Evolutionary conservation across 1,140 invertebrate genomes (phyloP).

Genomic region (Agraylea sexmaculata): DNA sequence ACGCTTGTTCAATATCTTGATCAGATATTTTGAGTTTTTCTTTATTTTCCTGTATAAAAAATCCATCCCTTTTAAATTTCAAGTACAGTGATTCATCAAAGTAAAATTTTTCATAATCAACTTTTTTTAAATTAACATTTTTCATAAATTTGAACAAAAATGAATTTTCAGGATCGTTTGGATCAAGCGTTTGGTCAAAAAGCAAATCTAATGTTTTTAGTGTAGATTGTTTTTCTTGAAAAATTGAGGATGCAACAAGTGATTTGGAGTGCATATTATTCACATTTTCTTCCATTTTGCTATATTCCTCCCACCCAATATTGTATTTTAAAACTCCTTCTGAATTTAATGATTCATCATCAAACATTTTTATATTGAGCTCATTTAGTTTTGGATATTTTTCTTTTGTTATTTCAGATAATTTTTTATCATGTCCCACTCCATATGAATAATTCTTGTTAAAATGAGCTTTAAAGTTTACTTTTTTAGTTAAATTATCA

Average conservation of each 20-base stretch:
- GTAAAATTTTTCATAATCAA: conserved; percentile 13
- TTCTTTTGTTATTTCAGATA: conserved; percentile 7
- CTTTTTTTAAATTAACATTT: conserved; percentile 11
- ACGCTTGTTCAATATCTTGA: too few relatives aligned
- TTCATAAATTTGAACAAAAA: conserved; percentile 14
- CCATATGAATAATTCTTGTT: conserved; percentile 10
- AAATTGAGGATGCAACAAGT: too few relatives aligned
- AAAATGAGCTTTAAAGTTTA: conserved; percentile 5
- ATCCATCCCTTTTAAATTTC: conserved; percentile 7
- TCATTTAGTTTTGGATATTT: conserved; percentile 9
- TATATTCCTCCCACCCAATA: conserved; percentile 11
- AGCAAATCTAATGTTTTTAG: too few relatives aligned
- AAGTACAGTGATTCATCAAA: conserved; percentile 15
- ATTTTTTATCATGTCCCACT: conserved; percentile 5
- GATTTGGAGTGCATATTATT: too few relatives aligned
- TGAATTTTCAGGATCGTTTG: conserved; percentile 19
- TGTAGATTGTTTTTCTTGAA: too few relatives aligned
- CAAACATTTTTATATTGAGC: background rate
- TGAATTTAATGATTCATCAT: conserved; percentile 7
- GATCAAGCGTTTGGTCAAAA: too few relatives aligned
- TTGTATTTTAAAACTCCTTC: conserved; percentile 8
- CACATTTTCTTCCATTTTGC: too few relatives aligned
- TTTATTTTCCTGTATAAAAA: background rate
- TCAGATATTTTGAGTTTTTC: background rate
- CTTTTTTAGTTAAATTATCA: background rate